phyloP scores from a whole-genome alignment of 2,113 vertebrate genomes.

The Actinemys pallida region DNA sequence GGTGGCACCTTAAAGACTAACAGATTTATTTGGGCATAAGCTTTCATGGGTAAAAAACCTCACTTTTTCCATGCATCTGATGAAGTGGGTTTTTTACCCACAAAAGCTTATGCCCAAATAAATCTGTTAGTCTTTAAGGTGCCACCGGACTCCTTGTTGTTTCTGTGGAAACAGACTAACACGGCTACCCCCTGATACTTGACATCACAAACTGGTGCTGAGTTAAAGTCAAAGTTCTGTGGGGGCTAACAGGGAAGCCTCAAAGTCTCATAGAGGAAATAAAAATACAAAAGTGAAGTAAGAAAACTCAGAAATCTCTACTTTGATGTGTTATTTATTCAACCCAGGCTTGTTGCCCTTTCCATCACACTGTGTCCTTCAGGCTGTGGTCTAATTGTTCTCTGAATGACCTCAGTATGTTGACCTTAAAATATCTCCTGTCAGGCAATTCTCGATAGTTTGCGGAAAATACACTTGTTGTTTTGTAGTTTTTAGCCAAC shows the following conservation, averaged over 20 bases:
- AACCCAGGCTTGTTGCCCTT: background rate
- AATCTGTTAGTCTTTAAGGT: too few species aligned
- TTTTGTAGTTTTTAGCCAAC: conserved; percentile 6
- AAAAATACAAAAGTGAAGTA: background rate
- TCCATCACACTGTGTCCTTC: background rate
- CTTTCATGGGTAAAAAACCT: too few species aligned
- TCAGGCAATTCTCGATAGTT: conserved; percentile 27
- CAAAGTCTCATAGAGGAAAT: background rate
- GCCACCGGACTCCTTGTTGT: too few species aligned
- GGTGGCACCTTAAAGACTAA: too few species aligned
- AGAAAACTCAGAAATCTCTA: background rate
- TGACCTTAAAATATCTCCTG: conserved; percentile 9
- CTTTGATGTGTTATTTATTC: conserved; percentile 14
- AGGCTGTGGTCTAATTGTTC: background rate
- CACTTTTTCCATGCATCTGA: too few species aligned
- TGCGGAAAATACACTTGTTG: background rate
- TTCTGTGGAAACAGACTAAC: too few species aligned
- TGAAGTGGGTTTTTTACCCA: too few species aligned
- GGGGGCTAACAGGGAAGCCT: background rate
- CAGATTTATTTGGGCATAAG: too few species aligned
- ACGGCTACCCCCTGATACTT: too few species aligned
- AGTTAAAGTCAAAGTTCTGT: background rate
- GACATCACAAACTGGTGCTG: background rate
- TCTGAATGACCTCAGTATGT: conserved; percentile 12
- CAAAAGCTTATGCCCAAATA: too few species aligned